Base-by-base conservation (phyloP, 2,888 invertebrate genomes). In the Heliconius aoede region DNA sequence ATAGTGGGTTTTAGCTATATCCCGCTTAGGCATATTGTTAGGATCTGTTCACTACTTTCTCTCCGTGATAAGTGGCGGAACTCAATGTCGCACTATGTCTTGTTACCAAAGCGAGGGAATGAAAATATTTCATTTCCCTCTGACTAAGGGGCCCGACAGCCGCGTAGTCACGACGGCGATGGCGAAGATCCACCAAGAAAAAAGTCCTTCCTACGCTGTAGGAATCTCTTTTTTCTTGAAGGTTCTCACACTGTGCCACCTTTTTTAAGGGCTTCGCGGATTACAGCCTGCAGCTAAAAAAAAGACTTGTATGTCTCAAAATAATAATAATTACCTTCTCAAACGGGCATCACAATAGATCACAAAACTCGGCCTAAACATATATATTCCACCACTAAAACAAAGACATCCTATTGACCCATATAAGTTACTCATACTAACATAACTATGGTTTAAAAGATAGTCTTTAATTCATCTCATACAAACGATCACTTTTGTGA, bases 381-480 rank as follows among this genome's bases (percentile, higher is more conserved):
- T 5, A 21, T 40, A n/a, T 55, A 69, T 28, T 1, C n/a, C 21
- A n/a, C 15, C 55, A 65, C 30, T 32, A 58, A 24, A 64, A 32
- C 51, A 28, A 24, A 61, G 24, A 21, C 61, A 36, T 26, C 18
- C 15, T 24, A 60, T 60, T 18, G 40, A 9, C 18, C n/a, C 9
- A 26, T 18, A 9, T 18, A 24, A 61, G 36, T 28, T 13, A 11
- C 58, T 13, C 61, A 61, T 13, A 11, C 58, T 13, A 72, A 61
- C 40, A 61, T 40, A 60, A 72, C 58, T 60, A 1, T 11, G 32
- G 11, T 36, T 28, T 26, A 40, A 26, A 72, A 60, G 40, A 40
- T 61, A 24, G 40, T 60, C 60, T 72, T 40, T 40, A 40, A 61
- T 72, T 40, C 28, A 72, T 72, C 72, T 60, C 13, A 9, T 58